Base-by-base conservation (phyloP, 2,113 vertebrate genomes). In the Neotragus pygmaeus region DNA sequence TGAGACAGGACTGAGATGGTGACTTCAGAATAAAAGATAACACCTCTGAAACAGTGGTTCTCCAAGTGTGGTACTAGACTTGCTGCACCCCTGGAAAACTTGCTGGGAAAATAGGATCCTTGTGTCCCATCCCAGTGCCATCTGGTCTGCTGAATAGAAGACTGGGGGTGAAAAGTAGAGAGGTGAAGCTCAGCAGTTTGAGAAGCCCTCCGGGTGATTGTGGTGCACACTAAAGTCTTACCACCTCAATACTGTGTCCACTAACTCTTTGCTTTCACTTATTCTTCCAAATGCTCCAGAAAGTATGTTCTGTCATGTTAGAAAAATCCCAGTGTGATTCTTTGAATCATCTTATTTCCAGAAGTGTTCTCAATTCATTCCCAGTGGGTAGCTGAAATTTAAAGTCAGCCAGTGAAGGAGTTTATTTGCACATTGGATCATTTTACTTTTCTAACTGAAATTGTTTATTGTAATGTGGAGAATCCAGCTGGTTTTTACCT, bases 381-480 rank as follows among this genome's bases (percentile, higher is more conserved):
- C 49, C 49, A 77, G 0, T 87, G 81, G n/a, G 30, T 66, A 78
- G 73, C 84, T 86, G 43, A 89, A 77, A 86, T 58, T 64, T 75
- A 84, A 94, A 91, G 66, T 94, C 57, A 33, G 15, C 64, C 94
- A 78, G 8, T 21, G 58, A 58, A 5, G 64, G 23, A 83, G 23
- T 94, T 88, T 70, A 64, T 78, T 94, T 84, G 12, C 64, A 84
- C 14, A 77, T 55, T 88, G 36, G 53, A 15, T 78, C 64, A 88
- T 97, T 91, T 91, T 84, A 84, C 45, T 83, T 94, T 92, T 23
- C n/a, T 75, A 49, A 82, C 53, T 83, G 33, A 75, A 92, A 51
- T 92, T 95, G 43, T 96, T 78, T 11, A 53, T 15, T 84, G 51
- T 84, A 21, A 80, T 77, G 19, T 14, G 62, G 13, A 87, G 45